These are phyloP conservation scores for Aspidapion aeneum DNA, from an alignment of 2,888 invertebrate species.

Conservation along the genomic window DNA sequence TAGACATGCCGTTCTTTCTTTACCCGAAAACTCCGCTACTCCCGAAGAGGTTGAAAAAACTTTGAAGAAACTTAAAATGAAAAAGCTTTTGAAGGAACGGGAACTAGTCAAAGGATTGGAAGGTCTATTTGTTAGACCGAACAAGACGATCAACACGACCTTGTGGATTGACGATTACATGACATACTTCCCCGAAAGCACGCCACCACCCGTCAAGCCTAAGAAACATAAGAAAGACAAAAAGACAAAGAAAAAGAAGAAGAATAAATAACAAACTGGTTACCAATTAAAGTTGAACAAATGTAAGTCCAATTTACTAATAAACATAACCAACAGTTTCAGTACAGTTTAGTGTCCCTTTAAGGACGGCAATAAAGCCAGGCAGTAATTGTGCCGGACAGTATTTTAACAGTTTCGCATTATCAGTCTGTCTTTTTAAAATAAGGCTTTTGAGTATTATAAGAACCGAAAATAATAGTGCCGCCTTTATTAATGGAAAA, in stretches of 20 bases:
- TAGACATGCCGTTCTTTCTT: constrained; percentile 46
- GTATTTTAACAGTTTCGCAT: too few relatives aligned
- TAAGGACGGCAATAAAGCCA: too few relatives aligned
- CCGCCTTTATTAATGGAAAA: too few relatives aligned
- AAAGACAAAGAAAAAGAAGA: constrained; percentile 24
- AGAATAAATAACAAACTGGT: too few relatives aligned
- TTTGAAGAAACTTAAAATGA: constrained; percentile 41
- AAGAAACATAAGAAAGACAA: constrained; percentile 34
- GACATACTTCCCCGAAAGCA: constrained; percentile 47
- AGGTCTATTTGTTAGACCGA: constrained; percentile 41
- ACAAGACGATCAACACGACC: constrained; percentile 42
- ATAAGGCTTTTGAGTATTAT: too few relatives aligned
- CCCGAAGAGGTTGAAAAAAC: constrained; percentile 39
- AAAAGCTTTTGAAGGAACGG: constrained; percentile 40
- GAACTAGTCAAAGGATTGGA: constrained; percentile 41
- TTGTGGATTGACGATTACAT: constrained; percentile 46
- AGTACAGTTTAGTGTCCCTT: too few relatives aligned
- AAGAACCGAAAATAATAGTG: too few relatives aligned
- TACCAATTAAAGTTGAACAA: not conserved
- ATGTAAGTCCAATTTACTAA: too few relatives aligned
- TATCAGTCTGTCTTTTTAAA: too few relatives aligned
- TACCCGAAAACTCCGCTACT: constrained; percentile 39
- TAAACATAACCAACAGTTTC: too few relatives aligned
- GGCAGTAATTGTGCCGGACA: too few relatives aligned
- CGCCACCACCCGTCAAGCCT: constrained; percentile 36